A percentile compares a stretch with the other conserved stretches of the same genome.
Conservation (phyloP, 30 jellyfish, hydroid and myxozoan species). For the Aurelia aurita complex sp. Pacific region DNA sequence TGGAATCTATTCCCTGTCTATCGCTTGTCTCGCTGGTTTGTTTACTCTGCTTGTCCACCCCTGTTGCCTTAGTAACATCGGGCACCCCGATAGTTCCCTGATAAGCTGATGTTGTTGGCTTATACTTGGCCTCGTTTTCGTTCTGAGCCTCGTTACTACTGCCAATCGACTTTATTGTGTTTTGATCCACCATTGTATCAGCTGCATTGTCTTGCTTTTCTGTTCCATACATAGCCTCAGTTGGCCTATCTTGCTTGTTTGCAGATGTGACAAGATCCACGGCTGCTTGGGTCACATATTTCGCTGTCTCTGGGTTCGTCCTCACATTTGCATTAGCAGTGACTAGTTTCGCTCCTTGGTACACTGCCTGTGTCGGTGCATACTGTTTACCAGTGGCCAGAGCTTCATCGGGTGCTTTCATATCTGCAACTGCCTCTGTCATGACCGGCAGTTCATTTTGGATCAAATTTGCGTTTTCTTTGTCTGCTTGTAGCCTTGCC, state of each 20-base stretch:
- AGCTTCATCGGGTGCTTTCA: too few species aligned
- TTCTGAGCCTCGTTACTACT: too few species aligned
- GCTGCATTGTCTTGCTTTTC: not conserved
- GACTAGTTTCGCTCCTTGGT: not conserved
- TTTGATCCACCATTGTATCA: too few species aligned
- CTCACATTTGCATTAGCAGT: not conserved
- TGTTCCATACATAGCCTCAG: not conserved
- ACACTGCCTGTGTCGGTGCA: not conserved
- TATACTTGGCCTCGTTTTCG: too few species aligned
- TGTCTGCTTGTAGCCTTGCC: not conserved
- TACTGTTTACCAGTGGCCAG: not conserved
- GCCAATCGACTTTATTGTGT: too few species aligned
- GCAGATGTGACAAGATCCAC: not conserved
- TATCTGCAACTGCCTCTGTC: conserved; percentile 2
- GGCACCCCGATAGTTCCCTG: too few species aligned
- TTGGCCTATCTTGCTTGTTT: not conserved
- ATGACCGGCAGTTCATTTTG: not conserved
- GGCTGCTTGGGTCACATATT: not conserved
- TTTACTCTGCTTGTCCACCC: too few species aligned
- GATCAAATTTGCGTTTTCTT: not conserved
- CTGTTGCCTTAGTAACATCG: too few species aligned
- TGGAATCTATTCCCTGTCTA: too few species aligned
- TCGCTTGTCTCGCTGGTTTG: too few species aligned
- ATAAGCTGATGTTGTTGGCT: too few species aligned
- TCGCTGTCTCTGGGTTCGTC: not conserved